A percentile compares a stretch with the other conserved stretches of the same genome.
Conservation (phyloP, 2,888 invertebrate species). For the Tryphoninae sp. region DNA sequence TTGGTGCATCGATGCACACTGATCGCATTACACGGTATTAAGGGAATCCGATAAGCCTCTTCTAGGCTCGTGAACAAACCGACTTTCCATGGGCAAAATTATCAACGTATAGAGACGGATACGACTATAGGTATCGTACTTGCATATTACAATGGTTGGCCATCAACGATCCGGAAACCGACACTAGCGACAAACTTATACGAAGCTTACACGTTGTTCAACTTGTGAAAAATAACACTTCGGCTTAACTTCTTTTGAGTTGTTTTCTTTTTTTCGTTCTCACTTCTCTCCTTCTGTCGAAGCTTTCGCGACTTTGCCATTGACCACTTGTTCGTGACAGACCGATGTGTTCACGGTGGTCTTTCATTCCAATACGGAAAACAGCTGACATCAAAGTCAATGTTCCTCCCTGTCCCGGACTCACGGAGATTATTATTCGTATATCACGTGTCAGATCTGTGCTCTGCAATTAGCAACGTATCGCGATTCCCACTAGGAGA, state of each 20-base stretch:
- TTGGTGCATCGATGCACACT: slow-evolving; percentile 70
- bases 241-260: slow-evolving; percentile 41
- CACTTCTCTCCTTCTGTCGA: background rate
- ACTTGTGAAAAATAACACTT: slow-evolving; percentile 59
- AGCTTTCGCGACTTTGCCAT: background rate
- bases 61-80: slow-evolving; percentile 51
- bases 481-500: background rate
- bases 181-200: slow-evolving; percentile 71
- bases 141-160: background rate
- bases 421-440: slow-evolving; percentile 17
- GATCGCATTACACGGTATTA: slow-evolving; percentile 81
- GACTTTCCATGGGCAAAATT: slow-evolving; percentile 66
- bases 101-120: slow-evolving; percentile 14
- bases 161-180: slow-evolving; percentile 39
- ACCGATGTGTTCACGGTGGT: background rate
- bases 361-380: background rate
- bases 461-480: slow-evolving; percentile 32
- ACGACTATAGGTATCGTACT: background rate
- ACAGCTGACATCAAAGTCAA: slow-evolving; percentile 16
- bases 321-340: background rate
- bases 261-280: slow-evolving; percentile 9
- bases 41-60: slow-evolving; percentile 77
- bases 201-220: slow-evolving; percentile 69
- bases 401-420: background rate
- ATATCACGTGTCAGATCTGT: slow-evolving; percentile 6